Conservation (phyloP, 2,888 invertebrate genomes). For the Andrena haemorrhoa region DNA sequence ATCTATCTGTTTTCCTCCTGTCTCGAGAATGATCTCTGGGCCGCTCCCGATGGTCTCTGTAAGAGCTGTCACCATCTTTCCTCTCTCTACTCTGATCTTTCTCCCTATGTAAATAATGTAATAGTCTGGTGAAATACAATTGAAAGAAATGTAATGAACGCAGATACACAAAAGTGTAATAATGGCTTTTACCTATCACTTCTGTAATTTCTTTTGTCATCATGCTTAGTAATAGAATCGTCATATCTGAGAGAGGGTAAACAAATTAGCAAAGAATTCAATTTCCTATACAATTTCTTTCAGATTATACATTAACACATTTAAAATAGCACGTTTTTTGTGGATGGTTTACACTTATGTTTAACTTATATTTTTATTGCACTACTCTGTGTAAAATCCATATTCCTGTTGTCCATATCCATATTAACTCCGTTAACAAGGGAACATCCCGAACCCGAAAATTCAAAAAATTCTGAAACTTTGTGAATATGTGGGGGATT, state of each 20-base stretch:
- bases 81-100: too few species aligned
- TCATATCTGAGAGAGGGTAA: slow-evolving; percentile 43
- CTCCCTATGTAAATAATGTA: background rate
- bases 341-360: background rate
- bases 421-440: slow-evolving; percentile 37
- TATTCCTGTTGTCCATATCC: slow-evolving; percentile 26
- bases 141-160: background rate
- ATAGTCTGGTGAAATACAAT: background rate
- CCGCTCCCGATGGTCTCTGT: slow-evolving; percentile 60
- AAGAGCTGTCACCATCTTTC: slow-evolving; percentile 41
- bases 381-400: slow-evolving; percentile 45
- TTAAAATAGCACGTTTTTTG: background rate
- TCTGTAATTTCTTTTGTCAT: slow-evolving; percentile 21
- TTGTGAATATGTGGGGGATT: too few species aligned
- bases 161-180: background rate
- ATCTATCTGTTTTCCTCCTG: slow-evolving; percentile 60
- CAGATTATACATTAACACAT: background rate
- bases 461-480: too few species aligned
- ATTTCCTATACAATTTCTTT: background rate
- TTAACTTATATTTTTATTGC: slow-evolving; percentile 4
- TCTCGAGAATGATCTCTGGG: slow-evolving; percentile 63
- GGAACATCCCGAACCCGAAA: too few species aligned
- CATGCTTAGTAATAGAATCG: slow-evolving; percentile 20
- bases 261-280: background rate
- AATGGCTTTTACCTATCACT: slow-evolving; percentile 46